Percentiles rank a stretch among this genome's conserved stretches.
Evolutionary conservation across 1,140 invertebrate genomes (phyloP).

Genomic region (Helicoverpa armigera): DNA sequence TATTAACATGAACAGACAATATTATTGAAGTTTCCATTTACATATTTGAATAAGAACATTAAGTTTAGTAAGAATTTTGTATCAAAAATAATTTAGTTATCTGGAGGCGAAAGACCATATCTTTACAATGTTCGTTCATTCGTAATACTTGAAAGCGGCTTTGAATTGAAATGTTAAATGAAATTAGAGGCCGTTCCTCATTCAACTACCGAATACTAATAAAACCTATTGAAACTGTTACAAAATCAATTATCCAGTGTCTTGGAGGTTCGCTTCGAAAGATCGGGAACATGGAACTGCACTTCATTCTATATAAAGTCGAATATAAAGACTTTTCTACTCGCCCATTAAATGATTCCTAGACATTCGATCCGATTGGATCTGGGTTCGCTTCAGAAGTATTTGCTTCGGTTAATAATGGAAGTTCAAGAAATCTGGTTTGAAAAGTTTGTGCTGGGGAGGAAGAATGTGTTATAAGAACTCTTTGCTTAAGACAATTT

Average conservation of each 20-base stretch:
- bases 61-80: conserved; percentile 23
- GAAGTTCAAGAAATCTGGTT: neutral
- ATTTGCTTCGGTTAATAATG: conserved; percentile 29
- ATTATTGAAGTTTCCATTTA: conserved; percentile 28
- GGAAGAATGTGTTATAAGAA: neutral
- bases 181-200: conserved; percentile 27
- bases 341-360: conserved; percentile 52
- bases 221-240: conserved; percentile 56
- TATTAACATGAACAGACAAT: conserved; percentile 10
- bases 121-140: conserved; percentile 18
- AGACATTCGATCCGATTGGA: conserved; percentile 42
- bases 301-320: conserved; percentile 59
- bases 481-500: neutral
- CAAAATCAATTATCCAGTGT: conserved; percentile 54
- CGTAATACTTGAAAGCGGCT: conserved; percentile 5
- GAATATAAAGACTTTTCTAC: conserved; percentile 37
- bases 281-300: conserved; percentile 53
- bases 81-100: conserved; percentile 42
- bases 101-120: conserved; percentile 1
- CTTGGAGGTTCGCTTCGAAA: conserved; percentile 34
- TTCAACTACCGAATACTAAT: conserved; percentile 50
- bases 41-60: conserved; percentile 33
- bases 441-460: neutral
- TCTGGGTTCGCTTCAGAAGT: conserved; percentile 17
- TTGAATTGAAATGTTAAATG: conserved; percentile 38